Conservation (phyloP, 2,888 invertebrate genomes). For the Apotomis turbidana region DNA sequence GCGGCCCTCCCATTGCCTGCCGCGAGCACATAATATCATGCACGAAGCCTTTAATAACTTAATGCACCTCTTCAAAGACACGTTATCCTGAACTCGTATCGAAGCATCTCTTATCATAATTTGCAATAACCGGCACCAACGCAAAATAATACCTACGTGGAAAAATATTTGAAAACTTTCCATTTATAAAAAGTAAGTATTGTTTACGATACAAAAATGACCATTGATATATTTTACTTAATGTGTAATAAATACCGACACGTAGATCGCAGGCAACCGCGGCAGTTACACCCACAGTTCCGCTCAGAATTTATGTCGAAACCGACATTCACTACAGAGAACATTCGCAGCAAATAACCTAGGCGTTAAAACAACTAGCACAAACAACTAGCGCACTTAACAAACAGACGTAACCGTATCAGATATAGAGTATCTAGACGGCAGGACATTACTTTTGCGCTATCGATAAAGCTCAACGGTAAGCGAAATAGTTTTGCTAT, state of each 20-base stretch:
- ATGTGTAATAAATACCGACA: slow-evolving; percentile 73
- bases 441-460: slow-evolving; percentile 80
- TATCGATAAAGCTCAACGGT: slow-evolving; percentile 83
- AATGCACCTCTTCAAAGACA: slow-evolving; percentile 27
- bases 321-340: slow-evolving; percentile 77
- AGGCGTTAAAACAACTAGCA: slow-evolving; percentile 82
- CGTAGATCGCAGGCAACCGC: slow-evolving; percentile 67
- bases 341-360: slow-evolving; percentile 80
- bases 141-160: too few relatives aligned
- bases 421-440: slow-evolving; percentile 80
- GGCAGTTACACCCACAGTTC: slow-evolving; percentile 81
- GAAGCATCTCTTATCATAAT: neutral
- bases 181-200: slow-evolving; percentile 48
- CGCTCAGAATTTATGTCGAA: slow-evolving; percentile 81
- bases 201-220: slow-evolving; percentile 60
- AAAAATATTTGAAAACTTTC: slow-evolving; percentile 5
- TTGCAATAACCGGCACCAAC: neutral
- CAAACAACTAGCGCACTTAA: slow-evolving; percentile 81
- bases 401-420: slow-evolving; percentile 83
- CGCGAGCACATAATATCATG: slow-evolving; percentile 34
- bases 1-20: slow-evolving; percentile 16
- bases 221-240: slow-evolving; percentile 68
- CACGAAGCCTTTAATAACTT: slow-evolving; percentile 42
- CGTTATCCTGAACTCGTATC: slow-evolving; percentile 12
- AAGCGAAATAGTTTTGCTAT: slow-evolving; percentile 80